Base-by-base conservation (phyloP, 1,140 invertebrate genomes). In the Listronotus bonariensis region DNA sequence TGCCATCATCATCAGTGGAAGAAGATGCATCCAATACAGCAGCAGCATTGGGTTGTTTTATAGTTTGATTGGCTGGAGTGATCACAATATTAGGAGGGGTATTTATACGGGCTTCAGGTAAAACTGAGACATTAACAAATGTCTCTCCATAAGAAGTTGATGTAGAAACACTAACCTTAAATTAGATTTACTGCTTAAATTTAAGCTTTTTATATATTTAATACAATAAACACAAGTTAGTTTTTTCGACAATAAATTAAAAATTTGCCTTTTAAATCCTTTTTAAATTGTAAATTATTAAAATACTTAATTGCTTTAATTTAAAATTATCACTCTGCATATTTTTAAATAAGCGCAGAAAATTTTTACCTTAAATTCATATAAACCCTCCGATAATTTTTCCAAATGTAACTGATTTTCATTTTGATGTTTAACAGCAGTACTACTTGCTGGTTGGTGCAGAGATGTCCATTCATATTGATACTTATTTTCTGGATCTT, bases 61-160 rank as follows among this genome's bases (percentile, higher is more conserved):
- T 89, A 38, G 88, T 88, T 78, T 95, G 92, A 46, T 87, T 85
- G 0, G 87, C 82, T 1, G 95, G 94, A 18, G 88, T 90, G 62
- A 97, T 93, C 41, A 96, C 84, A 2, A 93, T 93, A 60, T 89
- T 81, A 1, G 96, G 96, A 7, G 91, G 85, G 72, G 89, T 86
- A 80, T 97, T 97, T 36, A 89, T 87, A 54, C 93, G 80, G 68
- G 91, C 89, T n/a, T 90, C 92, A 67, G 94, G 91, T 68, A 92
- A 77, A 18, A 97, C 95, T n/a, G 92, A 95, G 1, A 97, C 91
- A 79, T 96, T 96, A 0, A 92, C 93, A 72, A 87, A 88, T 0
- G 91, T 89, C 77, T 94, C 90, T 17, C 94, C 95, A 78, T 87
- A 90, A 34, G 88, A 87, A 69, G 86, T 87, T 3, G 81, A 78